Evolutionary conservation across 1,140 invertebrate genomes (phyloP).

Genomic region (Linepithema humile): DNA sequence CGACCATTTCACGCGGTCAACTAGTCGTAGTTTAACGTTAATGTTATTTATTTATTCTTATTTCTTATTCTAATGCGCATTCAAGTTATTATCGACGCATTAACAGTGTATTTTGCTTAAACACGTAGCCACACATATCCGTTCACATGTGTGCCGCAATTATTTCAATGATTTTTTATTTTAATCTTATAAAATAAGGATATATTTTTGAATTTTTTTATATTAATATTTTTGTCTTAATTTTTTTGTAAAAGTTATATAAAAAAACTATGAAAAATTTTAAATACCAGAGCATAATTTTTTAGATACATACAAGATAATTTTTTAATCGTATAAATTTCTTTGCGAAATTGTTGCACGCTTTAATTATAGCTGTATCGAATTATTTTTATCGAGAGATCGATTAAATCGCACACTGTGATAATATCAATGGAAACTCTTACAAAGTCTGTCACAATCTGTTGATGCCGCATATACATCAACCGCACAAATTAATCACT

Average conservation of each 20-base stretch:
- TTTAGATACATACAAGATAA: neutral
- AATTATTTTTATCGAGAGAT: neutral
- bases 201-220: neutral
- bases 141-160: neutral
- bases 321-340: neutral
- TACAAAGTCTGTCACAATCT: too few species aligned
- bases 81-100: neutral
- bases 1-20: neutral
- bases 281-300: too few species aligned
- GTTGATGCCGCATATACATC: too few species aligned
- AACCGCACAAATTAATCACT: conserved; percentile 30
- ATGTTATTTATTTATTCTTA: conserved; percentile 28
- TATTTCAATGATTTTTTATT: neutral
- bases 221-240: neutral
- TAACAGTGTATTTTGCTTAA: neutral
- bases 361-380: neutral
- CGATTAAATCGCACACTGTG: neutral
- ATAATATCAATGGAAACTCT: too few species aligned
- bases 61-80: neutral
- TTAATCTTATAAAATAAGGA: conserved; percentile 1
- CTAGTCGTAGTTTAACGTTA: neutral
- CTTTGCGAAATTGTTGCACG: neutral
- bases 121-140: neutral
- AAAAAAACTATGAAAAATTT: too few species aligned
- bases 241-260: too few species aligned